phyloP scores from a whole-genome alignment of 2,888 invertebrate species.

The Creontiades dilutus region DNA sequence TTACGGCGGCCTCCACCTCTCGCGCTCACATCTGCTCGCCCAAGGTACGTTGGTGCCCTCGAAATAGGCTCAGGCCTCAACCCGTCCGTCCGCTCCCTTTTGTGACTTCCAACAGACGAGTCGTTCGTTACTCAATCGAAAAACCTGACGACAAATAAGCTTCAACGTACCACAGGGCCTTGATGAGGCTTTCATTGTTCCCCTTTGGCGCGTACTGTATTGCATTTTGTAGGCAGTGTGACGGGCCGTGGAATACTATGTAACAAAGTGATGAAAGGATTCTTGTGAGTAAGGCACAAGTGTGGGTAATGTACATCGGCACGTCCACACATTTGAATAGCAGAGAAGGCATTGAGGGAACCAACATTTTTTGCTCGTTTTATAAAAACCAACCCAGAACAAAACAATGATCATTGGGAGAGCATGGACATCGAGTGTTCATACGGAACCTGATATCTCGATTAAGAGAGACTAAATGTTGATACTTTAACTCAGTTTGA shows the following conservation, averaged over 20 bases:
- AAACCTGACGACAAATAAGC: conserved; percentile 66
- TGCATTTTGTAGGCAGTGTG: conserved; percentile 8
- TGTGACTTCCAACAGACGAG: conserved; percentile 49
- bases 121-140: conserved; percentile 67
- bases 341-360: neutral
- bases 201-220: conserved; percentile 2
- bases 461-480: too few species aligned
- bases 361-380: too few species aligned
- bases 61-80: neutral
- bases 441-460: too few species aligned
- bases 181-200: conserved; percentile 32
- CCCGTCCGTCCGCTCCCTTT: conserved; percentile 45
- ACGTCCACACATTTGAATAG: neutral
- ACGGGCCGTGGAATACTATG: neutral
- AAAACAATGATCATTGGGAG: too few species aligned
- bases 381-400: too few species aligned
- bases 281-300: neutral
- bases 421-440: too few species aligned
- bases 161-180: conserved; percentile 47
- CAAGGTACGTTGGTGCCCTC: conserved; percentile 63
- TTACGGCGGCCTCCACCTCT: conserved; percentile 44
- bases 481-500: too few species aligned
- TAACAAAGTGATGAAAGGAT: neutral
- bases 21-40: conserved; percentile 54
- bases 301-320: neutral